Evolutionary conservation across 2,888 invertebrate species (phyloP).

Genomic region (Phaonia tiefii): DNA sequence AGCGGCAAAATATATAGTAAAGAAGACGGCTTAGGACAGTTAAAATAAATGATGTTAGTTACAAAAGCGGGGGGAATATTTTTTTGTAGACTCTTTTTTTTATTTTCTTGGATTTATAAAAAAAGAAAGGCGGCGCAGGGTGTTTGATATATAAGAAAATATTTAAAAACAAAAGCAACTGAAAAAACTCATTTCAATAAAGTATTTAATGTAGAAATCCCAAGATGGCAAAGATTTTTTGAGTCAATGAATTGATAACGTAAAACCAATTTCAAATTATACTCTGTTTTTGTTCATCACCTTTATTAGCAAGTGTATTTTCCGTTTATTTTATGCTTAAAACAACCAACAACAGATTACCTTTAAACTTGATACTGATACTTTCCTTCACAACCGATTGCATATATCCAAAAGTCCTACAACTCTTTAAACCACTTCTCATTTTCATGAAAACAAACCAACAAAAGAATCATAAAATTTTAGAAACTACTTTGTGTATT

Average conservation of each 20-base stretch:
- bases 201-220: neutral
- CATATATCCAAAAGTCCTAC: constrained; percentile 10
- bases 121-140: constrained; percentile 44
- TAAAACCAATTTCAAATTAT: constrained; percentile 56
- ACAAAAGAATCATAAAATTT: constrained; percentile 27
- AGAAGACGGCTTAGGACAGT: constrained; percentile 32
- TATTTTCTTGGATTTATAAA: constrained; percentile 46
- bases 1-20: constrained; percentile 41
- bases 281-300: constrained; percentile 67
- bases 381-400: neutral
- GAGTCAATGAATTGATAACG: constrained; percentile 59
- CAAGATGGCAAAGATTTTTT: neutral
- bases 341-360: constrained; percentile 19
- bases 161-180: neutral
- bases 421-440: constrained; percentile 11
- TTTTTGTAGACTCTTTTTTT: constrained; percentile 29
- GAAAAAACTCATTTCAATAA: neutral
- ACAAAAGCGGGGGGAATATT: neutral
- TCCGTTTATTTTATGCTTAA: constrained; percentile 30
- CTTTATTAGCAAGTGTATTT: constrained; percentile 50
- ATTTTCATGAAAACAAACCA: constrained; percentile 20
- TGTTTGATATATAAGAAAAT: constrained; percentile 65
- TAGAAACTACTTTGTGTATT: constrained; percentile 37
- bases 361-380: neutral
- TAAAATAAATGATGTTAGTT: neutral